Percentiles rank a stretch among this genome's conserved stretches.
phyloP scores from a whole-genome alignment of 2,888 invertebrate genomes.

The Gandaritis pyraliata region DNA sequence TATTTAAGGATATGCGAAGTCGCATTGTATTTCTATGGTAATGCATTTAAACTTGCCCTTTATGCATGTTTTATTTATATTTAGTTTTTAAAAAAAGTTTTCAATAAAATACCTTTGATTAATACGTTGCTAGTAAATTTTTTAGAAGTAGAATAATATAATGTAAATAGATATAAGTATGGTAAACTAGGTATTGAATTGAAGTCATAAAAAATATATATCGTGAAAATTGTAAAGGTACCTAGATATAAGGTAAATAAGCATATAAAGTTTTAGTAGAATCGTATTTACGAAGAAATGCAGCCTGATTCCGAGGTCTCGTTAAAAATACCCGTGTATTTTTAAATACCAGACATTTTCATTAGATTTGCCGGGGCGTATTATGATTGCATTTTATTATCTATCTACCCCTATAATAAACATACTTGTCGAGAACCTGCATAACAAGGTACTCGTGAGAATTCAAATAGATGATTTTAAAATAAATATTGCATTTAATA shows the following conservation, averaged over 20 bases:
- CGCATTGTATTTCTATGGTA: constrained; percentile 19
- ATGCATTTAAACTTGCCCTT: constrained; percentile 9
- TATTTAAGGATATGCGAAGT: constrained; percentile 30
- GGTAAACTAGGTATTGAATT: too few relatives aligned
- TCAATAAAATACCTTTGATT: neutral
- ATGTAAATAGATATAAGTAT: too few relatives aligned
- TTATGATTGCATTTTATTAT: constrained; percentile 24
- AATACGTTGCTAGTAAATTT: too few relatives aligned
- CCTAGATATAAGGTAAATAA: too few relatives aligned
- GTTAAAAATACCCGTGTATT: constrained; percentile 16
- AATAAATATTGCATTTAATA: constrained; percentile 8
- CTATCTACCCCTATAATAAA: constrained; percentile 12
- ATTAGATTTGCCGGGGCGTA: constrained; percentile 21
- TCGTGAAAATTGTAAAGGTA: too few relatives aligned
- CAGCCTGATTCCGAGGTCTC: constrained; percentile 12
- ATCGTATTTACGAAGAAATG: constrained; percentile 4
- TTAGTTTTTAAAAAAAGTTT: neutral
- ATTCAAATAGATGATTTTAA: constrained; percentile 17
- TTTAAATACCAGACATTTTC: constrained; percentile 21
- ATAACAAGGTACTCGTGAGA: constrained; percentile 8
- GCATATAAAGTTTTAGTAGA: neutral
- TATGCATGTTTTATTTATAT: constrained; percentile 10
- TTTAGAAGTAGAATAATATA: too few relatives aligned
- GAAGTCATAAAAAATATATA: too few relatives aligned
- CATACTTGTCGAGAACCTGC: constrained; percentile 14